These are phyloP conservation scores for Hemichromis elongatus DNA, from an alignment of 2,113 vertebrate genomes.

Conservation along the genomic window DNA sequence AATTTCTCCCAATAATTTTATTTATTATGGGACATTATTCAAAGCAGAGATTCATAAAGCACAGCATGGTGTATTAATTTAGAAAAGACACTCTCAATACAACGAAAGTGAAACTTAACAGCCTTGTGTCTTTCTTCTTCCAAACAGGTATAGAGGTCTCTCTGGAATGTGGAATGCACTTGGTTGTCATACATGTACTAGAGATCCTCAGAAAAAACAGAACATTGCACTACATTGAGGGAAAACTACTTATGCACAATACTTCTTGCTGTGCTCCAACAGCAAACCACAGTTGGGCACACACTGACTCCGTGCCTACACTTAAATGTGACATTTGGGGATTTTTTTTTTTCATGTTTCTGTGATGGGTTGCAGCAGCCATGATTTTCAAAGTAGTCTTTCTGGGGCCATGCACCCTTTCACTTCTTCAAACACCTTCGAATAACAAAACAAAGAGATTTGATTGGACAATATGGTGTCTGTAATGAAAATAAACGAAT, in stretches of 20 bases:
- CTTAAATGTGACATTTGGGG: not conserved
- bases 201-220: not conserved
- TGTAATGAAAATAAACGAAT: no score
- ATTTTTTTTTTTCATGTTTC: not conserved
- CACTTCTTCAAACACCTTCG: rapidly evolving
- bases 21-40: not conserved
- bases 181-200: not conserved
- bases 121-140: not conserved
- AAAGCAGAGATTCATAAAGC: not conserved
- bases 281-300: not conserved
- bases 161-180: not conserved
- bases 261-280: not conserved
- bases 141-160: not conserved
- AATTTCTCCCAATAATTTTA: not conserved
- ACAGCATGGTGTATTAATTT: not conserved
- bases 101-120: not conserved
- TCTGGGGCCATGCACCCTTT: not conserved
- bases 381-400: rapidly evolving
- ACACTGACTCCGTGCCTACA: not conserved
- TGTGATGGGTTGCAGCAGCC: not conserved
- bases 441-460: no score
- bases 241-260: not conserved
- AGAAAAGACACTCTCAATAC: rapidly evolving
- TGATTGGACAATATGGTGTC: no score
- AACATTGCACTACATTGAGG: not conserved